phyloP scores from a whole-genome alignment of 1,140 invertebrate species.

The Xylocopa sonorina region DNA sequence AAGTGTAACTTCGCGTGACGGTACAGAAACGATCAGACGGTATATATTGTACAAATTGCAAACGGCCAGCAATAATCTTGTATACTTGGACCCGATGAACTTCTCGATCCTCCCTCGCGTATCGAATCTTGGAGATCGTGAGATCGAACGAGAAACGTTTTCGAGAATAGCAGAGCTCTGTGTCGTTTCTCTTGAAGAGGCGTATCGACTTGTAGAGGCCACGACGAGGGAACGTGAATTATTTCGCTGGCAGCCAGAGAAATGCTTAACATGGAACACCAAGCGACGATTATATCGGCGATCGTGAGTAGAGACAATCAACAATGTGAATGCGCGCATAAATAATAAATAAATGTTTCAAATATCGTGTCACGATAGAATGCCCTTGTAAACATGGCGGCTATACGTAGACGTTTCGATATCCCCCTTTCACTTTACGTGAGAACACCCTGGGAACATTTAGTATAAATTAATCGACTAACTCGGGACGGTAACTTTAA shows the following conservation, averaged over 20 bases:
- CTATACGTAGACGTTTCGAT: neutral
- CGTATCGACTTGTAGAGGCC: neutral
- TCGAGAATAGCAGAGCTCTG: neutral
- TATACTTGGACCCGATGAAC: too few species aligned
- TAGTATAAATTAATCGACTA: neutral
- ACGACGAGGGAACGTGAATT: neutral
- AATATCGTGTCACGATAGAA: constrained; percentile 34
- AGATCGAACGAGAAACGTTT: constrained; percentile 7
- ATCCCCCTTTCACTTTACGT: neutral
- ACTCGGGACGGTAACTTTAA: neutral
- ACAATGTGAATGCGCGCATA: constrained; percentile 27
- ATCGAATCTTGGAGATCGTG: too few species aligned
- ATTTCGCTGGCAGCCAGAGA: neutral
- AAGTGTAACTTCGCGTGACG: too few species aligned
- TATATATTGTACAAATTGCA: too few species aligned
- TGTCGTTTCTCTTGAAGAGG: neutral
- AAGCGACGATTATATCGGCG: constrained; percentile 39
- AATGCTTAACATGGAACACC: neutral
- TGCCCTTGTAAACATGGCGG: constrained; percentile 10
- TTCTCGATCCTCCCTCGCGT: too few species aligned
- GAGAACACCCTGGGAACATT: constrained; percentile 25
- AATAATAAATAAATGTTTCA: constrained; percentile 47
- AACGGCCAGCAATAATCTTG: too few species aligned
- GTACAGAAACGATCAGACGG: too few species aligned
- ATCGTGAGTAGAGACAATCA: constrained; percentile 65